Base-by-base conservation (phyloP, 2,888 invertebrate genomes). In the Biston stratarius region DNA sequence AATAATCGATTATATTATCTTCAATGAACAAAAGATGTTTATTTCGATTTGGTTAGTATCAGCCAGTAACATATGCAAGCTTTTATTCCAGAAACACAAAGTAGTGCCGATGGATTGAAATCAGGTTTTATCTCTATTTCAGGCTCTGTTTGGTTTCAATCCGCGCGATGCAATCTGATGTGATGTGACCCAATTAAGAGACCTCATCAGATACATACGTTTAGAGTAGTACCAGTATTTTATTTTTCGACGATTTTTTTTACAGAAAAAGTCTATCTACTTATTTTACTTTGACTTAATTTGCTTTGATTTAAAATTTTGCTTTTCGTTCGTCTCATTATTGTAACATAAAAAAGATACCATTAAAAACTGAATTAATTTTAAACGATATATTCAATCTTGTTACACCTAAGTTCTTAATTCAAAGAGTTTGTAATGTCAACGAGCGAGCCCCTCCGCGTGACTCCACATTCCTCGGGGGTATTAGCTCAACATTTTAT, bases 161-260 rank as follows among this genome's bases (percentile, higher is more conserved):
- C 77, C 77, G 72, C 61, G 64, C 76, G 74, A 76, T 65, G 77
- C 65, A 55, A 55, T 77, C 24, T 75, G 74, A 76, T 67, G 77
- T 78, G 81, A 82, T 82, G 82, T 82, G 85, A 85, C 84, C 83
- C 84, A 85, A 85, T 85, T 85, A 85, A 75, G 56, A 72, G 42
- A 10, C 42, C 61, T 58, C 56, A 48, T 53, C 40, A 59, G 24
- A 49, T 0, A 24, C 3, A 49, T 0, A 24, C 3, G 34, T 44
- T 57, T 14, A n/a, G n/a, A 9, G 1, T 45, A 10, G n/a, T 48
- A 38, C 58, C 10, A 48, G 11, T 58, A 58, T 47, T 15, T 47
- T 48, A 36, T 58, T 11, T 8, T 12, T 45, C n/a, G 47, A 5
- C 42, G 42, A 6, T 5, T 44, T 44, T 12, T 44, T 44, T 12